Conservation (phyloP, 2,888 invertebrate genomes). For the Synanthedon myopaeformis region DNA sequence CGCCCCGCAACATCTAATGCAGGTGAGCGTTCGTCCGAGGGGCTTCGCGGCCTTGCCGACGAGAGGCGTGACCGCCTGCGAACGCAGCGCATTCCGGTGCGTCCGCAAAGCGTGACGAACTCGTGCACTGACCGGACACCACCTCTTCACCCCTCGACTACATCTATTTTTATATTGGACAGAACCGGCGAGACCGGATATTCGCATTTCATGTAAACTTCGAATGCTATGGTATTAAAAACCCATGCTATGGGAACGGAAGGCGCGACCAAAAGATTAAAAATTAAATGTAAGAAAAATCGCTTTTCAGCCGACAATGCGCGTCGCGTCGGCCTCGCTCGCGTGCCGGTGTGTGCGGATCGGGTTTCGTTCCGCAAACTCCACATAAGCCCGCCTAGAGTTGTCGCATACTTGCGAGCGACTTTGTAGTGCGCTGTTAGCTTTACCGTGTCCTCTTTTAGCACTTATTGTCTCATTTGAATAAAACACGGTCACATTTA, state of each 20-base stretch:
- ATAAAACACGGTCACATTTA: slow-evolving; percentile 44
- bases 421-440: slow-evolving; percentile 43
- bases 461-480: slow-evolving; percentile 36
- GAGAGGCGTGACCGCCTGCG: slow-evolving; percentile 22
- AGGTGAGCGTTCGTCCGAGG: slow-evolving; percentile 36
- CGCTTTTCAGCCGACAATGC: slow-evolving; percentile 13
- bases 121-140: slow-evolving; percentile 11
- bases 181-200: slow-evolving; percentile 10
- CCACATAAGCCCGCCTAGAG: slow-evolving; percentile 48
- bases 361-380: slow-evolving; percentile 66
- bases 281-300: slow-evolving; percentile 12
- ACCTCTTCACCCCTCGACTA: slow-evolving; percentile 2
- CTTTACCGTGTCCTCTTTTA: slow-evolving; percentile 49
- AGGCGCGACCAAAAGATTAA: slow-evolving; percentile 12
- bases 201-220: neutral
- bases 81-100: slow-evolving; percentile 18
- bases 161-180: slow-evolving; percentile 8
- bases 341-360: slow-evolving; percentile 50
- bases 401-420: slow-evolving; percentile 40
- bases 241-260: slow-evolving; percentile 23
- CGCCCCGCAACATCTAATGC: slow-evolving; percentile 25
- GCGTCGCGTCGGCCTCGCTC: slow-evolving; percentile 43
- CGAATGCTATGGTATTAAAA: slow-evolving; percentile 2
- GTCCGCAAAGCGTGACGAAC: slow-evolving; percentile 22
- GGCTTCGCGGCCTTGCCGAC: slow-evolving; percentile 31